Percentiles rank a stretch among this genome's conserved stretches.
Evolutionary conservation across 2,113 vertebrate genomes (phyloP).

Genomic region (Chaetorhynchus papuensis): DNA sequence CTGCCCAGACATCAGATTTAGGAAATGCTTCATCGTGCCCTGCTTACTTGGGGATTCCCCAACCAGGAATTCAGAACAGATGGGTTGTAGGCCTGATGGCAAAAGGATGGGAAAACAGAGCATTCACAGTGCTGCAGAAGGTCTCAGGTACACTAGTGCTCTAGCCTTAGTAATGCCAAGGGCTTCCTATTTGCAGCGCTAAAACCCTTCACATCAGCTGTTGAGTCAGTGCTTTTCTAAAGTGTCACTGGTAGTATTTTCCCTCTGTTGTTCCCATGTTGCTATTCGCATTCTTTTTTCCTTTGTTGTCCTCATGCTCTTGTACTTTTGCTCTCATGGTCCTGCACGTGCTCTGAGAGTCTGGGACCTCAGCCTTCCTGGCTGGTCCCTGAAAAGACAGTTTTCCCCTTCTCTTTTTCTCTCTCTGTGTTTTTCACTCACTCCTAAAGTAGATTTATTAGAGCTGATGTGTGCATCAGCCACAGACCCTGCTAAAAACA

Average conservation of each 20-base stretch:
- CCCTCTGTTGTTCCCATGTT: background rate
- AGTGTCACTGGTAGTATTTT: background rate
- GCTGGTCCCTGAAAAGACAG: too few relatives aligned
- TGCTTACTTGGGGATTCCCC: background rate
- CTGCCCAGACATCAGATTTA: background rate
- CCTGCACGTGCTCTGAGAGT: background rate
- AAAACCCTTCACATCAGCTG: background rate
- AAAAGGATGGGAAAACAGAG: background rate
- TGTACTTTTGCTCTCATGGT: background rate
- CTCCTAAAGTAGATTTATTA: background rate
- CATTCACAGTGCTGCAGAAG: background rate
- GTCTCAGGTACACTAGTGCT: background rate
- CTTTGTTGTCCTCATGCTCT: background rate
- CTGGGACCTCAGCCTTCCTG: background rate
- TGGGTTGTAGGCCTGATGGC: background rate
- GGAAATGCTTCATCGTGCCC: background rate
- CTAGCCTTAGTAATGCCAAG: background rate
- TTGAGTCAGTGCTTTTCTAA: background rate
- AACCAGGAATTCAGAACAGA: background rate
- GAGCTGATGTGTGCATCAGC: background rate
- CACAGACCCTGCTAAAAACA: background rate
- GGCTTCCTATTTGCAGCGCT: background rate
- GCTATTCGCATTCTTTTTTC: background rate
- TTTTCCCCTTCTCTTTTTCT: background rate
- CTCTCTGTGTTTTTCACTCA: background rate